Conservation (phyloP, 2,113 vertebrate species). For the Pedionomus torquatus region DNA sequence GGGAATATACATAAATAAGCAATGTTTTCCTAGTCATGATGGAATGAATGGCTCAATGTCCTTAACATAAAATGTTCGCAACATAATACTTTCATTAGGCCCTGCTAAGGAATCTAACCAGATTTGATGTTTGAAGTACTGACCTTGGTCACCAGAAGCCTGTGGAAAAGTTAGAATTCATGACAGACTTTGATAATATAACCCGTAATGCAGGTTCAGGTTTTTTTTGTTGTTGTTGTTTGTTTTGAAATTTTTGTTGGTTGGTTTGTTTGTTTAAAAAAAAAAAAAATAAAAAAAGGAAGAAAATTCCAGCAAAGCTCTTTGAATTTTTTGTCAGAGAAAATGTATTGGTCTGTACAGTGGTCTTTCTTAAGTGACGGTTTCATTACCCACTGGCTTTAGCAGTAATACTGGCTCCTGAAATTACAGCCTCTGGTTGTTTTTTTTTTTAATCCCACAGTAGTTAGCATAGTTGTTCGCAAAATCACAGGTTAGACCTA, state of each 20-base stretch:
- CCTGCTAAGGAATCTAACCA: neutral
- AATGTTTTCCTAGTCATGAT: neutral
- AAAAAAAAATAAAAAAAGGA: fast-evolving
- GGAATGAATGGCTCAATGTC: neutral
- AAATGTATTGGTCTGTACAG: neutral
- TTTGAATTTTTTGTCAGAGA: neutral
- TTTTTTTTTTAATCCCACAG: neutral
- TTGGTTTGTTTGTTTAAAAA: neutral
- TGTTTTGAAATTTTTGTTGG: neutral
- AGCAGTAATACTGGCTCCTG: neutral
- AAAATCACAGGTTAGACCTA: neutral
- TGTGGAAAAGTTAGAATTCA: neutral
- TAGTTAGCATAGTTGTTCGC: neutral
- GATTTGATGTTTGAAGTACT: neutral
- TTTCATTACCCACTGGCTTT: neutral
- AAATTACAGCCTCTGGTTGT: neutral
- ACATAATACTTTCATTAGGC: neutral
- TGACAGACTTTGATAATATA: neutral
- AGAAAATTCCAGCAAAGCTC: neutral
- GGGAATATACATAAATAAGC: neutral
- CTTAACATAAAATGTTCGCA: neutral
- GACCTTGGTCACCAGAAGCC: neutral
- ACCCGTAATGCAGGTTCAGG: neutral
- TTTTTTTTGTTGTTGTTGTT: neutral
- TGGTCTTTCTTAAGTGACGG: neutral